Percentiles rank a stretch among this genome's conserved stretches.
phyloP scores from a whole-genome alignment of 2,113 vertebrate species.

The Hemibagrus wyckioides region DNA sequence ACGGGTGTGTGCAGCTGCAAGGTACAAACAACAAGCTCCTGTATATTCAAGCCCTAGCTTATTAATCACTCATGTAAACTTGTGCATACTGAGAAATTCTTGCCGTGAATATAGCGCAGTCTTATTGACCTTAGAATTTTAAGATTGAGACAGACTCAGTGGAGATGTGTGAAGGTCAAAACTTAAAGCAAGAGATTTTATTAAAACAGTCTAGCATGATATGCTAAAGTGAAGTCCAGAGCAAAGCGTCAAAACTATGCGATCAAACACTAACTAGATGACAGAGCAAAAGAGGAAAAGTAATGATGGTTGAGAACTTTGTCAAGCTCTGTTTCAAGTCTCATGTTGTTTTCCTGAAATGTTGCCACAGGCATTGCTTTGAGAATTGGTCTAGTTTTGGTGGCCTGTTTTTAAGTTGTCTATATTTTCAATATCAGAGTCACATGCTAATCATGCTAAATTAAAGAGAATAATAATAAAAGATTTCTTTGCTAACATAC shows the following conservation, averaged over 20 bases:
- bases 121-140: background rate
- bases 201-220: background rate
- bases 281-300: background rate
- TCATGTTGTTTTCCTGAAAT: background rate
- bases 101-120: background rate
- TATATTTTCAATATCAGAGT: background rate
- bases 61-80: background rate
- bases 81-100: background rate
- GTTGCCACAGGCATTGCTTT: background rate
- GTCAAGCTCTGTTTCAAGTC: background rate
- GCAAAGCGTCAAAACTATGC: background rate
- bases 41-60: background rate
- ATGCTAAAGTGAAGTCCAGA: background rate
- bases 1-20: constrained; percentile 84
- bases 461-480: background rate
- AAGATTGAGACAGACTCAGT: background rate
- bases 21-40: constrained; percentile 65
- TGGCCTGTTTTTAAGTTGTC: background rate
- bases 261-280: background rate
- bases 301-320: background rate
- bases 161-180: background rate
- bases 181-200: background rate
- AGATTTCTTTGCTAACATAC: background rate
- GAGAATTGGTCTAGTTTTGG: background rate
- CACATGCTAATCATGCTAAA: background rate